Conservation (phyloP, 2,888 invertebrate genomes). For the Lasius platythorax region DNA sequence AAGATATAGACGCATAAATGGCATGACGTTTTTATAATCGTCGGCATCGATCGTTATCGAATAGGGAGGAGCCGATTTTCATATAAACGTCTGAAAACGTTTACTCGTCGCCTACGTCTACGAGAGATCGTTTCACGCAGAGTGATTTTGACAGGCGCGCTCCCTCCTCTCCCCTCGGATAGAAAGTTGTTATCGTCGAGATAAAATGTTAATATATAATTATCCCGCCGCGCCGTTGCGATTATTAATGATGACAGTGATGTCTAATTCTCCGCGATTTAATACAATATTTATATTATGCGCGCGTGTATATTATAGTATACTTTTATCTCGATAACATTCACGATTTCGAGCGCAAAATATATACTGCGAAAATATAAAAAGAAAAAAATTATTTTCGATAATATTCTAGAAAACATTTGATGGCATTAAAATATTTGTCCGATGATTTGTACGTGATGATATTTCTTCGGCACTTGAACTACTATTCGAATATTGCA, state of each 20-base stretch:
- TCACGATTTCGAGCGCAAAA: neutral
- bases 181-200: slow-evolving; percentile 28
- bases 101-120: slow-evolving; percentile 12
- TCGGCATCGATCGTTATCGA: slow-evolving; percentile 1
- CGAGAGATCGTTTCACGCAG: neutral
- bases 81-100: neutral
- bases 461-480: too few species aligned
- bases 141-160: neutral
- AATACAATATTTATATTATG: neutral
- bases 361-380: neutral
- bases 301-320: neutral
- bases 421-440: neutral
- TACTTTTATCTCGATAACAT: neutral
- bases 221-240: slow-evolving; percentile 1
- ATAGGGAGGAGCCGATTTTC: slow-evolving; percentile 11
- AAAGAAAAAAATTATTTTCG: neutral
- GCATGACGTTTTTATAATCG: neutral
- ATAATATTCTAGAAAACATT: neutral
- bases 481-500: neutral
- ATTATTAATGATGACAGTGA: slow-evolving; percentile 21
- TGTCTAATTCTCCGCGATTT: slow-evolving; percentile 4
- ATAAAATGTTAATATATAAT: slow-evolving; percentile 40
- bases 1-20: neutral
- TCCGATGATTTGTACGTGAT: too few species aligned
- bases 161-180: neutral